Conservation (phyloP, 2,797 vertebrate genomes). For the Lemur catta region DNA sequence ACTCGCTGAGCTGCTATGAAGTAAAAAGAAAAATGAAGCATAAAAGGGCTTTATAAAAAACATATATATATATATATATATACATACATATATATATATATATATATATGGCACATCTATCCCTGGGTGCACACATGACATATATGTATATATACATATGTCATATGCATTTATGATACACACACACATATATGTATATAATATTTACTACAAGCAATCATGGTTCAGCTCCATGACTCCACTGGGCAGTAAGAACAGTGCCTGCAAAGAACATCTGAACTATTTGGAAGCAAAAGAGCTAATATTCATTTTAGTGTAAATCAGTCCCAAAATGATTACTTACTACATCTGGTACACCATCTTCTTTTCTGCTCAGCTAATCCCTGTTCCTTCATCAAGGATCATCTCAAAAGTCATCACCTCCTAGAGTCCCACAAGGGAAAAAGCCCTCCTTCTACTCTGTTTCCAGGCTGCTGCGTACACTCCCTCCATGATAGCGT, state of each 20-base stretch:
- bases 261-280: neutral
- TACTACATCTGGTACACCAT: neutral
- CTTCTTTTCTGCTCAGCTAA: neutral
- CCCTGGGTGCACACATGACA: neutral
- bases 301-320: neutral
- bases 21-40: neutral
- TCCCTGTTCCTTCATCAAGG: neutral
- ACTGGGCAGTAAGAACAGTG: neutral
- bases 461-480: fast-evolving
- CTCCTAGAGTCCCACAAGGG: neutral
- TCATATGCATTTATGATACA: neutral
- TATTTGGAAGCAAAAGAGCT: neutral
- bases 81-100: neutral
- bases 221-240: neutral
- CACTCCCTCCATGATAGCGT: fast-evolving
- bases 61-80: neutral
- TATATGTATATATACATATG: neutral
- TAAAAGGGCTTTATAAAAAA: neutral
- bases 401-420: neutral
- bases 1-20: neutral
- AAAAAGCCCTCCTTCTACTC: neutral
- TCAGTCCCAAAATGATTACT: neutral
- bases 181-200: neutral
- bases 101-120: neutral
- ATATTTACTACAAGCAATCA: no score